Base-by-base conservation (phyloP, 2,113 vertebrate species). In the Marmota monax region DNA sequence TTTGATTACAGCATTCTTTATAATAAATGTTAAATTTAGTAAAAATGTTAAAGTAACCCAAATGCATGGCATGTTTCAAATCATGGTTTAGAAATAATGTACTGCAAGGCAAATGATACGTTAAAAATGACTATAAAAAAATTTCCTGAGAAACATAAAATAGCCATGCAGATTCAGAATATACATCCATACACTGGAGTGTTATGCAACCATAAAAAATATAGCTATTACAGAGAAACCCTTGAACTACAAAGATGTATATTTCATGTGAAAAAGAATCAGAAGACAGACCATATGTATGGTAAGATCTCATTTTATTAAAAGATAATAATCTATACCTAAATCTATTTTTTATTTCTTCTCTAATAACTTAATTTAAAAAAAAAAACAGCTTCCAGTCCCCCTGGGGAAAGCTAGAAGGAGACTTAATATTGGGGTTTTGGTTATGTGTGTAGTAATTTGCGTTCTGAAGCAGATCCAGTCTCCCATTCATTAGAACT, bases 111-210 rank as follows among this genome's bases (percentile, higher is more conserved):
- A 90, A 32, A 25, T 73, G 25, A 29, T 27, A 25, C 90, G 22
- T 79, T 90, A 45, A 65, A 83, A 91, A 56, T 29, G n/a, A 91
- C 29, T 78, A 34, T 32, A 34, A 76, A 74, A 74, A 45, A n/a
- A 84, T 93, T 88, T n/a, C 22, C 48, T 29, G 69, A 69, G 72
- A 67, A 95, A 63, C 53, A 65, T 70, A 78, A 84, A 67, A 88
- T 79, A 94, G 10, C 42, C 63, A 53, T 3, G 8, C 27, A 91
- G 9, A 84, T 79, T 73, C 7, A 53, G 73, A 39, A 95, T 86
- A 65, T 82, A 45, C 0, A n/a, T 79, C 20, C 37, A 42, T 76
- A 88, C 29, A 74, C 0, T 73, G 37, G 11, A 84, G 65, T 39
- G 7, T 67, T 79, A 58, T 48, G 34, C 11, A 84, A 53, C 37